Base-by-base conservation (phyloP, 2,888 invertebrate genomes). In the Drosophila basisetae region DNA sequence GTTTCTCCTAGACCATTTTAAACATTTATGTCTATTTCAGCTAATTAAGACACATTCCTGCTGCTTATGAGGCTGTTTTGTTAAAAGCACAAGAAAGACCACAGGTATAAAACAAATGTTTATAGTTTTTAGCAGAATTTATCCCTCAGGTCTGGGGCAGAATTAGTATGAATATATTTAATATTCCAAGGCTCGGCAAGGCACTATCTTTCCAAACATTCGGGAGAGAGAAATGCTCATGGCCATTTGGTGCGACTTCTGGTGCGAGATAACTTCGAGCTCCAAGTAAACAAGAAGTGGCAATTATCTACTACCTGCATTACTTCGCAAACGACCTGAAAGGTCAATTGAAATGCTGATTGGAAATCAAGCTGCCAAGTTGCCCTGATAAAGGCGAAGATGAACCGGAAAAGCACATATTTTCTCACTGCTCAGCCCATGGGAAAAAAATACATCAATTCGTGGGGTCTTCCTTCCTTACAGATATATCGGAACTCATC, bases 11-110 rank as follows among this genome's bases (percentile, higher is more conserved):
- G 18, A 18, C 28, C 18, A 33, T 28, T 55, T 22, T 4, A 50
- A 31, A 22, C 28, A 39, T 65, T 31, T 37, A n/a, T 64, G 22
- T 49, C 31, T 18, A 16, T 50, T 22, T 37, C 11, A 11, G 22
- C 18, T 56, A 65, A 65, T 73, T 66, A 52, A 61, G 37, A 31
- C 30, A 39, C 22, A 41, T 64, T 56, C 30, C 39, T 30, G 28
- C 28, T 35, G 55, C 28, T 49, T 39, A 28, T 13, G 7, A 47
- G 35, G 30, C 18, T 39, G 6, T 37, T 55, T 25, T 16, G 37
- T 25, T 22, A 16, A 54, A 25, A 25, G 53, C 28, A 47, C 9
- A 47, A 28, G 11, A n/a, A n/a, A 37, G 4, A 47, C 47, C 7
- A 16, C 10, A 1, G 6, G 16, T 16, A 22, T 25, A 35, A 25